Percentiles rank a stretch among this genome's conserved stretches.
Evolutionary conservation across 2,113 vertebrate genomes (phyloP).

Genomic region (Nycticorax nycticorax): DNA sequence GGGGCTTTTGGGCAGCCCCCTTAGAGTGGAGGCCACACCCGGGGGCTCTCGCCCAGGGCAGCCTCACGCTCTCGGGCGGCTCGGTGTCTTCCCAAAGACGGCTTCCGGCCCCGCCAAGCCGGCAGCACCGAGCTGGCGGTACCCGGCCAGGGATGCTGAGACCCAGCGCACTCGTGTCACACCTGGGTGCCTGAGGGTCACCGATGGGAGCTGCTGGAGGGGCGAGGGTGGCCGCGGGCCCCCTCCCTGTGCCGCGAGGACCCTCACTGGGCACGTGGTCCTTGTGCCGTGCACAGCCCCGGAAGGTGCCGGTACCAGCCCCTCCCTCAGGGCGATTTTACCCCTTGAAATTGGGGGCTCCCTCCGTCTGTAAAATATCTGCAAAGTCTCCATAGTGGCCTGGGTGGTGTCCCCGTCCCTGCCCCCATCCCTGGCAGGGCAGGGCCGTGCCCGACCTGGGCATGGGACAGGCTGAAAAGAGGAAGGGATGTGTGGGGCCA

Average conservation of each 20-base stretch:
- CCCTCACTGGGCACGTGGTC: fast-evolving
- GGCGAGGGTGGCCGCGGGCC: fast-evolving
- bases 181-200: background rate
- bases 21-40: no score
- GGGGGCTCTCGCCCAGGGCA: background rate
- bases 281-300: fast-evolving
- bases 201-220: background rate
- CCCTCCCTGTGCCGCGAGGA: fast-evolving
- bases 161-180: background rate
- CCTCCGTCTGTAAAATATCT: fast-evolving
- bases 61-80: background rate
- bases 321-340: background rate
- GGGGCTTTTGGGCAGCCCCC: background rate
- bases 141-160: background rate
- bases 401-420: background rate
- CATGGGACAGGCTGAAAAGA: background rate
- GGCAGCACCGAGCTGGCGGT: background rate
- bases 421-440: background rate
- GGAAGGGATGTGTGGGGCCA: background rate
- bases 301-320: fast-evolving
- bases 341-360: background rate
- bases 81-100: fast-evolving
- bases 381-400: background rate
- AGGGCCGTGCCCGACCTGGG: background rate
- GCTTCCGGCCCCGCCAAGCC: background rate